A percentile compares a stretch with the other conserved stretches of the same genome.
phyloP scores from a whole-genome alignment of 2,113 vertebrate genomes.

The Alouatta palliata region DNA sequence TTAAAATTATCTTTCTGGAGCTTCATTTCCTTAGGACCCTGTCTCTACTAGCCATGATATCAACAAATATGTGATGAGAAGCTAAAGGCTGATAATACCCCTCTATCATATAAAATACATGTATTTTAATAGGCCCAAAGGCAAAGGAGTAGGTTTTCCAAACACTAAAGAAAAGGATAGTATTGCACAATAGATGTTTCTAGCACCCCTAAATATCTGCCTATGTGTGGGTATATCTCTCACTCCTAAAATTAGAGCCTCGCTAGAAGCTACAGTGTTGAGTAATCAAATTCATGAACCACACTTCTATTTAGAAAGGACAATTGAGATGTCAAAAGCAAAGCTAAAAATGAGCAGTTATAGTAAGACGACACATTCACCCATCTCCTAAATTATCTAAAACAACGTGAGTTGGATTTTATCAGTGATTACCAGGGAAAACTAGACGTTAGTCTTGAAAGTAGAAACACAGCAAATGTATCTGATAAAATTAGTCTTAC shows the following conservation, averaged over 20 bases:
- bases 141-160: background rate
- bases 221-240: background rate
- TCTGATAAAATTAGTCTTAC: background rate
- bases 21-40: background rate
- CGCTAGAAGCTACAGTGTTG: background rate
- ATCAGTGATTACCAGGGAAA: background rate
- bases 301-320: background rate
- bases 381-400: background rate
- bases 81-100: background rate
- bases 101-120: background rate
- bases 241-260: background rate
- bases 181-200: too few relatives aligned
- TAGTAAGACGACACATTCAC: background rate
- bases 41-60: background rate
- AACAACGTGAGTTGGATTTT: background rate
- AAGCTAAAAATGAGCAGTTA: background rate
- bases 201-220: background rate
- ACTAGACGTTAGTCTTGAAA: background rate
- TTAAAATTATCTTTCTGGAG: background rate
- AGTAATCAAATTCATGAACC: background rate
- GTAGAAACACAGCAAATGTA: background rate
- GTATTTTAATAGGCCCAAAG: background rate
- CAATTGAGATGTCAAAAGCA: background rate
- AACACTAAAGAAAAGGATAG: background rate
- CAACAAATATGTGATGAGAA: background rate